Evolutionary conservation across 2,797 vertebrate genomes (phyloP), one percentile per base, ranked within the genome.

Genomic region (Pagetopsis macropterus): DNA sequence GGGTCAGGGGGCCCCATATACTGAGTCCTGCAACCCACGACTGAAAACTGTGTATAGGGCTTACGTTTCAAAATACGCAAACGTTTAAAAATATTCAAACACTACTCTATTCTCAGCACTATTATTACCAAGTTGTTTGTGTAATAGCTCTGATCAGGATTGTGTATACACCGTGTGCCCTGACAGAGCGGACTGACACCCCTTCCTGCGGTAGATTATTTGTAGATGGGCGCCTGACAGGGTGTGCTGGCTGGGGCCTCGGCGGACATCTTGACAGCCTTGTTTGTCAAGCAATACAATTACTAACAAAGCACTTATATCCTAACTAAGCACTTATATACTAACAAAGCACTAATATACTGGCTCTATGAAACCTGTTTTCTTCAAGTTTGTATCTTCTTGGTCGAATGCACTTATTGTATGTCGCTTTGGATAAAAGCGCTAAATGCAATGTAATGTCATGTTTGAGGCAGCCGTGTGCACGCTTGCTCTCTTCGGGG

Each of bases 131-230:
- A 27, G 37, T 52, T 73, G 16, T 71, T 67, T 64, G 21, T 72
- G 48, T 40, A 72, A 62, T 74, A 61, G 51, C 63, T 60, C 64
- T 75, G 11, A 67, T 82, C 16, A 40, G 60, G 17, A 43, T 21
- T 69, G 52, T 23, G 61, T 71, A 37, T 44, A 69, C 48, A 72
- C 23, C 64, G 27, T 72, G 67, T 27, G 72, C 68, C 49, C 79
- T 65, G 56, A 82, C 74, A 82, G 73, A 74, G 69, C 46, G 82
- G 84, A 78, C 76, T 81, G 72, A 89, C 86, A 84, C 78, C 73
- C 87, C 84, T 83, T 86, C 84, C 88, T 82, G 86, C 83, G 72
- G 81, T 89, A 85, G 82, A 91, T 89, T 90, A 88, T 91, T 92
- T 89, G 86, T 90, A 81, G 87, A 91, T 80, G 84, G 84, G 70